Conservation (phyloP, 2,113 vertebrate genomes). For the Mus musculus region DNA sequence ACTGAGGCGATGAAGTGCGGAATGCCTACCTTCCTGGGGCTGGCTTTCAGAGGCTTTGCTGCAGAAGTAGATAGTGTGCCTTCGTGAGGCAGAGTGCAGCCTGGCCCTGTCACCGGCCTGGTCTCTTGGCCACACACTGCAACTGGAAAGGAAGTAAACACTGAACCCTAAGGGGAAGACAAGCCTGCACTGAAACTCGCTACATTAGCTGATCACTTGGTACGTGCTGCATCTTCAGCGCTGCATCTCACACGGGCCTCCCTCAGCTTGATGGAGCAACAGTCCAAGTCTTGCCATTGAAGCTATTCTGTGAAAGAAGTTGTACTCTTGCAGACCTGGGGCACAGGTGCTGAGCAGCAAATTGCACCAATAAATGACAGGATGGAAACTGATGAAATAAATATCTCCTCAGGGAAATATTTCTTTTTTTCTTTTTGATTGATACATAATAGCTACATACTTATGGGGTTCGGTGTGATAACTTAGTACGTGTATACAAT, state of each 20-base stretch:
- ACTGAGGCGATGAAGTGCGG: neutral
- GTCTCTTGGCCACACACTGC: conserved; percentile 31
- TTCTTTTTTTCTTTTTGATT: neutral
- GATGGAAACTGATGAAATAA: neutral
- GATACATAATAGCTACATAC: neutral
- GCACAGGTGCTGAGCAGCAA: neutral
- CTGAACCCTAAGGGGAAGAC: neutral
- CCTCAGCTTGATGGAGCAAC: neutral
- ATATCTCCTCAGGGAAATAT: neutral
- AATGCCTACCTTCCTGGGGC: neutral
- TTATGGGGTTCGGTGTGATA: neutral
- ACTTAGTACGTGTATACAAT: neutral
- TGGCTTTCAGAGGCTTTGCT: neutral
- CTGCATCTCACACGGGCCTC: accelerated
- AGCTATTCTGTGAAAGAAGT: neutral
- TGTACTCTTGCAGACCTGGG: neutral
- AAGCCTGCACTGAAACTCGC: neutral
- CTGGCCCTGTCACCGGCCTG: neutral
- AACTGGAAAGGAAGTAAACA: conserved; percentile 2
- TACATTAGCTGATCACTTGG: neutral
- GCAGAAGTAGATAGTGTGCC: neutral
- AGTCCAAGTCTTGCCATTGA: neutral
- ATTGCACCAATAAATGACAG: neutral
- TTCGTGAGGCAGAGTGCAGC: neutral
- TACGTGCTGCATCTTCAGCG: neutral